Percentiles rank a stretch among this genome's conserved stretches.
Evolutionary conservation across 2,797 vertebrate species (phyloP).

Genomic region (Bradypodion ventrale): DNA sequence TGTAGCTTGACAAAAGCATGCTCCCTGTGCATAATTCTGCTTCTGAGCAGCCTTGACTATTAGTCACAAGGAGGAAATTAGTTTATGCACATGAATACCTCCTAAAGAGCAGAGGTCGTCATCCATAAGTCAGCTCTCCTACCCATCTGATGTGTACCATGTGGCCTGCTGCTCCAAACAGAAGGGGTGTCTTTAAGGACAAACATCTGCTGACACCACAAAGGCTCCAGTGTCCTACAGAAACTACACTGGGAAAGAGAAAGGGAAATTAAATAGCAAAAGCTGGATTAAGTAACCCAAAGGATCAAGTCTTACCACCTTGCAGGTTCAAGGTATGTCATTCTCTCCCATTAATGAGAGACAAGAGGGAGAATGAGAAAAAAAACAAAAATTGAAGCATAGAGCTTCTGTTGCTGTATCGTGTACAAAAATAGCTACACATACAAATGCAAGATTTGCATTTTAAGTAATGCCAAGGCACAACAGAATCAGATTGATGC

Average conservation of each 20-base stretch:
- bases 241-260: slow-evolving; percentile 82
- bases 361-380: slow-evolving; percentile 15
- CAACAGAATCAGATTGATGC: slow-evolving; percentile 46
- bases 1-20: neutral
- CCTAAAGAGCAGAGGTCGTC: slow-evolving; percentile 79
- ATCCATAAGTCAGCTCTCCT: slow-evolving; percentile 80
- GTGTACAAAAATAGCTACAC: slow-evolving; percentile 16
- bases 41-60: slow-evolving; percentile 40
- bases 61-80: slow-evolving; percentile 61
- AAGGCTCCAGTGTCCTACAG: slow-evolving; percentile 81
- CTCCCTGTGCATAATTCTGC: slow-evolving; percentile 21
- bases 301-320: slow-evolving; percentile 63
- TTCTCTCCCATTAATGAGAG: slow-evolving; percentile 30
- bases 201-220: slow-evolving; percentile 82
- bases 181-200: slow-evolving; percentile 79
- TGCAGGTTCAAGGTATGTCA: slow-evolving; percentile 61
- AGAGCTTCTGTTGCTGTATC: slow-evolving; percentile 20
- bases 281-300: slow-evolving; percentile 68
- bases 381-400: slow-evolving; percentile 20
- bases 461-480: slow-evolving; percentile 39
- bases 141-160: slow-evolving; percentile 79
- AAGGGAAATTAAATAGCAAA: slow-evolving; percentile 80
- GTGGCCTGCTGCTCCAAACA: slow-evolving; percentile 79
- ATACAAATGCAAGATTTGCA: slow-evolving; percentile 13
- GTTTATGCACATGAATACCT: slow-evolving; percentile 80